phyloP scores from a whole-genome alignment of 2,113 vertebrate genomes.

The Thamnophis sirtalis region DNA sequence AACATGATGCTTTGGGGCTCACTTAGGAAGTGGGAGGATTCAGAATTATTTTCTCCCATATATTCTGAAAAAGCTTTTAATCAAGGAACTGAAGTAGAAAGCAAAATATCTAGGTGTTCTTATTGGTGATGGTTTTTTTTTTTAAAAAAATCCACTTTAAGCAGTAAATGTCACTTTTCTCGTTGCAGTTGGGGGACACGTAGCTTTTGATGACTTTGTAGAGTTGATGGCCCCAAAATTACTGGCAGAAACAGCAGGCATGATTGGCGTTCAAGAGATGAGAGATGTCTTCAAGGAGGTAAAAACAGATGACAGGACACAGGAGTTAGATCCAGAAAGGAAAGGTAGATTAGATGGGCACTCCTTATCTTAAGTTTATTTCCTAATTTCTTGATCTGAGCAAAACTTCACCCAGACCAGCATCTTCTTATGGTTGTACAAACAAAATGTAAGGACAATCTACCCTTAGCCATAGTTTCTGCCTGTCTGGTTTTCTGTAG shows the following conservation, averaged over 20 bases:
- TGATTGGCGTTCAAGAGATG: slow-evolving; percentile 86
- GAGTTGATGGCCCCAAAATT: slow-evolving; percentile 85
- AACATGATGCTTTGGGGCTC: too few relatives aligned
- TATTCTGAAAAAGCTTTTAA: background rate
- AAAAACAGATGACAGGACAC: slow-evolving; percentile 20
- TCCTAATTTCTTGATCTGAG: background rate
- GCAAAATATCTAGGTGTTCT: background rate
- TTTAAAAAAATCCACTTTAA: background rate
- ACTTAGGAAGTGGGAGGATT: too few relatives aligned
- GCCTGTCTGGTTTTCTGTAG: background rate
- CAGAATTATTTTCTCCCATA: background rate
- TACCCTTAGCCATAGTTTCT: background rate
- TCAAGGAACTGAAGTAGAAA: background rate
- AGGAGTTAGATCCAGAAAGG: background rate
- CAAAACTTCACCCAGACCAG: background rate
- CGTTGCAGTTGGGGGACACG: slow-evolving; percentile 76
- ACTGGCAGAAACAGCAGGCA: slow-evolving; percentile 81
- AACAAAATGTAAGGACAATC: background rate
- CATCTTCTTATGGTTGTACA: background rate
- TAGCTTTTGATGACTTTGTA: slow-evolving; percentile 87
- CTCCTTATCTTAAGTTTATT: background rate
- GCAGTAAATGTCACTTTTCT: background rate
- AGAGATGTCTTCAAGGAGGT: slow-evolving; percentile 86
- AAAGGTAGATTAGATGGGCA: background rate
- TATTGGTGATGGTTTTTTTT: background rate